Percentiles rank a stretch among this genome's conserved stretches.
Conservation (phyloP, 2,113 vertebrate genomes). For the Diphyllodes magnificus region DNA sequence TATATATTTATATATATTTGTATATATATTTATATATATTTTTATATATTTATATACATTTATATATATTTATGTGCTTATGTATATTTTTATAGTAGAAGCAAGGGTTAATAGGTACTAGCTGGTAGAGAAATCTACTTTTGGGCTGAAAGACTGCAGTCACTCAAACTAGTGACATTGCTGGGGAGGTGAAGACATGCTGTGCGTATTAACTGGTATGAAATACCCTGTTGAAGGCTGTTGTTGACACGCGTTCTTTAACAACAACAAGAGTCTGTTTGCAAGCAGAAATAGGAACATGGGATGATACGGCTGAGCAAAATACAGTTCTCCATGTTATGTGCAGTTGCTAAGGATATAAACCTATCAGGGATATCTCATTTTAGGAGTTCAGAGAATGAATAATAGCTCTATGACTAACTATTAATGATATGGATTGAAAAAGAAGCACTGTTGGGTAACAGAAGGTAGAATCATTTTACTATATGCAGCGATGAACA, state of each 20-base stretch:
- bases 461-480: slow-evolving; percentile 67
- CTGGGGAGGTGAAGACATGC: background rate
- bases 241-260: slow-evolving; percentile 6
- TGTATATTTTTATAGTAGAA: background rate
- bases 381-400: slow-evolving; percentile 63
- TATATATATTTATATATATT: background rate
- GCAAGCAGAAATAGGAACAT: slow-evolving; percentile 22
- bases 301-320: slow-evolving; percentile 28
- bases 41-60: no score
- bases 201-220: slow-evolving; percentile 4
- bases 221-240: slow-evolving; percentile 20
- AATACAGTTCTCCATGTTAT: slow-evolving; percentile 42
- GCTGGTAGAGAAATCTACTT: background rate
- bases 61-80: background rate
- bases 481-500: slow-evolving; percentile 47
- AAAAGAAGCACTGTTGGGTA: slow-evolving; percentile 58
- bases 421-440: slow-evolving; percentile 66
- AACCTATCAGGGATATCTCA: slow-evolving; percentile 49
- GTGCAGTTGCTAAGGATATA: slow-evolving; percentile 64
- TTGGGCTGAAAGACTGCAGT: background rate
- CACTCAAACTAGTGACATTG: background rate
- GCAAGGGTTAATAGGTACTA: background rate
- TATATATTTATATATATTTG: background rate
- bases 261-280: slow-evolving; percentile 44
- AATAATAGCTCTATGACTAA: slow-evolving; percentile 73